Percentiles rank a stretch among this genome's conserved stretches.
phyloP scores from a whole-genome alignment of 1,140 invertebrate genomes.

The Aricia agestis region DNA sequence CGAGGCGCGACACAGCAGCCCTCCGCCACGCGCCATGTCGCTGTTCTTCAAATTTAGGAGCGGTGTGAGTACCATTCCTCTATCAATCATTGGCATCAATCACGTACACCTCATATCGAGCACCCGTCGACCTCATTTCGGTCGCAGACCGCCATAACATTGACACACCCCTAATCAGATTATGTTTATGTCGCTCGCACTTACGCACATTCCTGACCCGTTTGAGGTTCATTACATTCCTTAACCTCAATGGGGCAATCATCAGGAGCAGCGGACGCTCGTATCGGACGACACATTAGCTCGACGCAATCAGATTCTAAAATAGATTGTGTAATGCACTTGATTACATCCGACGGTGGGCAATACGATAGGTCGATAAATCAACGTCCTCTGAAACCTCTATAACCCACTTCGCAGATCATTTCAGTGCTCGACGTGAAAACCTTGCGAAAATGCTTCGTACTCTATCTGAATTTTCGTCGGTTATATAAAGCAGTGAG shows the following conservation, averaged over 20 bases:
- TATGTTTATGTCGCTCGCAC: conserved; percentile 3
- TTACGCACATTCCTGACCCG: conserved; percentile 3
- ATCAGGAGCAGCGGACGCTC: not conserved
- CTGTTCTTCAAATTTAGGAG: conserved; percentile 44
- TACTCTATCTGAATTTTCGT: too few relatives aligned
- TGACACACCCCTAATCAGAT: conserved; percentile 16
- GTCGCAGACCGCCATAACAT: not conserved
- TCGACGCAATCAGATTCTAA: too few relatives aligned
- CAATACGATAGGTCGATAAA: too few relatives aligned
- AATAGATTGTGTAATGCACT: too few relatives aligned
- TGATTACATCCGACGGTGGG: too few relatives aligned
- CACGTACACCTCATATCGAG: too few relatives aligned
- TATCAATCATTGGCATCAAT: not conserved
- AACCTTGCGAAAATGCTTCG: too few relatives aligned
- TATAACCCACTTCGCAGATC: too few relatives aligned
- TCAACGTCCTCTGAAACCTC: too few relatives aligned
- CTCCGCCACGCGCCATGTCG: conserved; percentile 36
- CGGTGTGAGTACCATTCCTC: conserved; percentile 34
- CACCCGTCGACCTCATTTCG: not conserved
- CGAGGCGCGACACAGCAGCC: conserved; percentile 35
- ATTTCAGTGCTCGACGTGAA: too few relatives aligned
- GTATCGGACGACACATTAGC: too few relatives aligned
- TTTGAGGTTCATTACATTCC: not conserved
- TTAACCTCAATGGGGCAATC: conserved; percentile 2
- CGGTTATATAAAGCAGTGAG: too few relatives aligned